phyloP scores from a whole-genome alignment of 2,888 invertebrate genomes.

The Melanophora roralis region DNA sequence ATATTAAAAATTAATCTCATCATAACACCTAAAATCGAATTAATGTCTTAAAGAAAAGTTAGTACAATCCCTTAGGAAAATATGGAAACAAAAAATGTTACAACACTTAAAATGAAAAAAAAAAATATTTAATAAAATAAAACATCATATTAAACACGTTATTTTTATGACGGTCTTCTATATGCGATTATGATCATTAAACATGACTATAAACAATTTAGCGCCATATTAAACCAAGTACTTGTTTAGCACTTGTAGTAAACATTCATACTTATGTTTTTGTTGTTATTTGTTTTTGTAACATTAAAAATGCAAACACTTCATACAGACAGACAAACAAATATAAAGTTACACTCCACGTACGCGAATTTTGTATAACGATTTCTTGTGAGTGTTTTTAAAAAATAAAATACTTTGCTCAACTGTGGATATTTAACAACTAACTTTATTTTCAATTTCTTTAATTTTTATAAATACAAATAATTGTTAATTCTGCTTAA shows the following conservation, averaged over 20 bases:
- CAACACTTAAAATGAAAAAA: background rate
- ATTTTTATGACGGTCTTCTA: slow-evolving; percentile 32
- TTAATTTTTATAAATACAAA: too few relatives aligned
- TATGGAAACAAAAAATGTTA: too few relatives aligned
- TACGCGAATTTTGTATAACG: background rate
- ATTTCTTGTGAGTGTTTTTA: too few relatives aligned
- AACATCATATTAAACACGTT: slow-evolving; percentile 38
- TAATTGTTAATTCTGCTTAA: too few relatives aligned
- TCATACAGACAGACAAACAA: background rate
- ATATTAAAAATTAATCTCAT: too few relatives aligned
- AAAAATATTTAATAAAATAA: slow-evolving; percentile 31
- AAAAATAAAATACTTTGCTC: too few relatives aligned
- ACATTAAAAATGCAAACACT: slow-evolving; percentile 44
- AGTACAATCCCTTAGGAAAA: too few relatives aligned
- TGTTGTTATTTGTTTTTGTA: slow-evolving; percentile 17
- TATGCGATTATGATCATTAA: slow-evolving; percentile 54
- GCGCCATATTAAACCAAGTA: slow-evolving; percentile 60
- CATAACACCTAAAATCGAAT: too few relatives aligned
- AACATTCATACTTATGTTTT: background rate
- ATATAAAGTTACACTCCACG: background rate
- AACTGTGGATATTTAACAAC: too few relatives aligned
- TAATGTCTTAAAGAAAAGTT: too few relatives aligned
- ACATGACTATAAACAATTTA: slow-evolving; percentile 53
- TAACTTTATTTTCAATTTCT: too few relatives aligned
- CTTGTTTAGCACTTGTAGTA: slow-evolving; percentile 53